These are phyloP conservation scores for Triplophysa tibetana DNA, from an alignment of 2,113 vertebrate species.

Conservation along the genomic window DNA sequence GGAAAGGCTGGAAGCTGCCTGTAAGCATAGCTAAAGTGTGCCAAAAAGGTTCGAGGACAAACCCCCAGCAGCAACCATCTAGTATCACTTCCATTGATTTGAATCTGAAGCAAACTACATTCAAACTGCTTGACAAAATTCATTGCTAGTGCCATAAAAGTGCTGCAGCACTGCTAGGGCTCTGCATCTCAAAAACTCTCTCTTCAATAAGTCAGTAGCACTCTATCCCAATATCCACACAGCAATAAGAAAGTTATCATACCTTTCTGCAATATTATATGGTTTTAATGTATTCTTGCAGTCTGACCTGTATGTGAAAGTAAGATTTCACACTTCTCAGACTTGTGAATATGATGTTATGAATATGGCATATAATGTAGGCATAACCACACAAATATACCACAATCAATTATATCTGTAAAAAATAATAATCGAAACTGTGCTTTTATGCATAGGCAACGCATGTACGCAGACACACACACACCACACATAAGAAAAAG, in stretches of 20 bases:
- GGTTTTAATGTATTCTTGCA: neutral
- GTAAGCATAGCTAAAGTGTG: slow-evolving; percentile 5
- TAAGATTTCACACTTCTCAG: neutral
- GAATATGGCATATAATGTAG: too few species aligned
- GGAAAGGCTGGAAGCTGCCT: slow-evolving; percentile 15
- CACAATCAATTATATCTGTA: too few species aligned
- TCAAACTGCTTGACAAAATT: slow-evolving; percentile 38
- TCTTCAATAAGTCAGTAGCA: slow-evolving; percentile 35
- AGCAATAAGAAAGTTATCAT: slow-evolving; percentile 2
- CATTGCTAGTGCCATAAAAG: slow-evolving; percentile 33
- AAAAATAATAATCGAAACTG: too few species aligned
- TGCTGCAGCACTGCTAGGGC: slow-evolving; percentile 37
- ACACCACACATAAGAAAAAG: neutral
- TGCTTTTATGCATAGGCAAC: neutral
- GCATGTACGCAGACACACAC: neutral
- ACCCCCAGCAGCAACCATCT: slow-evolving; percentile 44
- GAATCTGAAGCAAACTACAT: slow-evolving; percentile 34
- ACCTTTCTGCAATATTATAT: neutral
- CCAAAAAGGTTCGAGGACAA: slow-evolving; percentile 39
- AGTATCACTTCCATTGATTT: slow-evolving; percentile 48
- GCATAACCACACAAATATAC: too few species aligned
- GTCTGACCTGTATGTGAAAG: neutral
- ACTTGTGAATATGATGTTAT: neutral
- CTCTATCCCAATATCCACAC: slow-evolving; percentile 17
- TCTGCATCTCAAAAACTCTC: slow-evolving; percentile 31